Percentiles rank a stretch among this genome's conserved stretches.
Evolutionary conservation across 2,113 vertebrate species (phyloP).

Genomic region (Leptobrachium ailaonicum): DNA sequence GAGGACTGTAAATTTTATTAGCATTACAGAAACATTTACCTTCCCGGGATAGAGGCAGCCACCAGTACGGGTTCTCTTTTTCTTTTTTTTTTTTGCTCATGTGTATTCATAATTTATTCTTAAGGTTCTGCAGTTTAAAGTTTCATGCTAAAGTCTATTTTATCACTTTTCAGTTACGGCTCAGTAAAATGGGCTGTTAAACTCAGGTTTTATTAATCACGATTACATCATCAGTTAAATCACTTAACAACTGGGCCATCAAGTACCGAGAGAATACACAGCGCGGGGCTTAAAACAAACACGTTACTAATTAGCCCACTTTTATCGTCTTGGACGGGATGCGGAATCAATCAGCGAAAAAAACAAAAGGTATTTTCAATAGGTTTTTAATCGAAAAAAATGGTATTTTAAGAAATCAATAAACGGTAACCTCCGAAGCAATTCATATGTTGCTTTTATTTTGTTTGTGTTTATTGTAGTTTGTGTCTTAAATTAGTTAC

Average conservation of each 20-base stretch:
- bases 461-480: too few species aligned
- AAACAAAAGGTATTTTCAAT: too few species aligned
- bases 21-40: constrained; percentile 24
- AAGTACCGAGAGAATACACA: constrained; percentile 1
- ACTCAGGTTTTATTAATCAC: constrained; percentile 10
- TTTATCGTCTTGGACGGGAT: neutral
- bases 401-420: too few species aligned
- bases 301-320: constrained; percentile 1
- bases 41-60: neutral
- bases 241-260: constrained; percentile 14
- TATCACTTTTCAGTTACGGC: constrained; percentile 27
- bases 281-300: neutral
- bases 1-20: constrained; percentile 14
- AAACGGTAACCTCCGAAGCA: too few species aligned
- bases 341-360: too few species aligned
- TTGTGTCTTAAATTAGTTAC: too few species aligned
- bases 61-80: neutral
- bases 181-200: constrained; percentile 26
- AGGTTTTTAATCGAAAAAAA: too few species aligned
- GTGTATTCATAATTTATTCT: constrained; percentile 11
- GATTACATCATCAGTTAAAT: constrained; percentile 25
- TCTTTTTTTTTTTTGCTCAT: neutral
- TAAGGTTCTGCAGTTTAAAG: constrained; percentile 19
- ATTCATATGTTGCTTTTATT: too few species aligned
- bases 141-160: constrained; percentile 23